These are phyloP conservation scores for Microcebus lehilahytsara DNA, from an alignment of 2,113 vertebrate genomes.

Conservation along the genomic window DNA sequence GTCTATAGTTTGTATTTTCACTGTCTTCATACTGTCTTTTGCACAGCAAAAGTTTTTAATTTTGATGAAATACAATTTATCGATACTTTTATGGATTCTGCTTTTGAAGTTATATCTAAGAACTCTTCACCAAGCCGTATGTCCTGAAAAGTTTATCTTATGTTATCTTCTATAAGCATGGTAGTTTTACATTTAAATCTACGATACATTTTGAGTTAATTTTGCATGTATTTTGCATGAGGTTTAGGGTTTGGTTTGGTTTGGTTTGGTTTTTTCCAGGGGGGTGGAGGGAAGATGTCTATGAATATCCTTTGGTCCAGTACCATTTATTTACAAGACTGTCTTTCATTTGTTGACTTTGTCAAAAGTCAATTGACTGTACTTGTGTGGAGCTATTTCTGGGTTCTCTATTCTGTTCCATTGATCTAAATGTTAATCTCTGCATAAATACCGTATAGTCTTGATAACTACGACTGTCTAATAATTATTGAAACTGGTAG, in stretches of 20 bases:
- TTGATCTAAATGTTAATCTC: neutral
- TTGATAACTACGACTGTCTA: neutral
- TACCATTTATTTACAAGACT: neutral
- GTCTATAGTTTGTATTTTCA: neutral
- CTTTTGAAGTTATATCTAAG: neutral
- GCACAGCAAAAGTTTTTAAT: neutral
- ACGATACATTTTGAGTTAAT: neutral
- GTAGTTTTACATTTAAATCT: neutral
- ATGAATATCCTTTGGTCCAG: neutral
- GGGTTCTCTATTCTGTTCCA: neutral
- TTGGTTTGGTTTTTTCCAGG: neutral
- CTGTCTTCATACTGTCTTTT: neutral
- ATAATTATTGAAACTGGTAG: neutral
- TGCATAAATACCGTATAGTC: neutral
- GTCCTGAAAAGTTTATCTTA: neutral
- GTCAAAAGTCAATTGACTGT: neutral
- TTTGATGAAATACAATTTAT: neutral
- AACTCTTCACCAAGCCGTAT: neutral
- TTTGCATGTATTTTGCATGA: neutral
- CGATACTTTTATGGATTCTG: neutral
- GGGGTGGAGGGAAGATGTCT: neutral
- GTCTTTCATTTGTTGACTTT: neutral
- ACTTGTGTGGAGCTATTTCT: neutral
- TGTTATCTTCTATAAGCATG: neutral
- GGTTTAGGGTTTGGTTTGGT: neutral